A percentile compares a stretch with the other conserved stretches of the same genome.
phyloP scores from a whole-genome alignment of 2,113 vertebrate genomes.

The Tragelaphus imberbis region DNA sequence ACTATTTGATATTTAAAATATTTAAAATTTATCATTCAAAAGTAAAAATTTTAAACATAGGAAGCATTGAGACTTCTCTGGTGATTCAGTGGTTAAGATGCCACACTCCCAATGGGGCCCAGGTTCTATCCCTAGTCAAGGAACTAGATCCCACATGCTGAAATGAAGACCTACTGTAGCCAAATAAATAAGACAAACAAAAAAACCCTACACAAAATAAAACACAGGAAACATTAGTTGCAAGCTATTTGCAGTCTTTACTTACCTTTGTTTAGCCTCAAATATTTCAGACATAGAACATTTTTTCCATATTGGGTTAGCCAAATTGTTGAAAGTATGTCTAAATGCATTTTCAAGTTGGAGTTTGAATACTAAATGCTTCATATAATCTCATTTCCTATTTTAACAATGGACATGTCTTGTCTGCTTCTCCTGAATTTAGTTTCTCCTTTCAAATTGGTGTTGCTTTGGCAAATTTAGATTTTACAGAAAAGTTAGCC shows the following conservation, averaged over 20 bases:
- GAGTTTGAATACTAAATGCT: neutral
- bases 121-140: neutral
- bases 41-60: neutral
- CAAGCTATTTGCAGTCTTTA: neutral
- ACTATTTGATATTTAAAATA: neutral
- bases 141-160: neutral
- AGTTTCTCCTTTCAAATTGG: neutral
- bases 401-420: neutral
- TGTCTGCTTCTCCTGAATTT: neutral
- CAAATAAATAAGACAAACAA: neutral
- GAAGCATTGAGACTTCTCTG: neutral
- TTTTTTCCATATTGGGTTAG: neutral
- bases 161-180: neutral
- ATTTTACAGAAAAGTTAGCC: neutral
- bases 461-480: neutral
- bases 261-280: neutral
- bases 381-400: neutral
- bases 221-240: neutral
- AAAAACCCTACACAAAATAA: neutral
- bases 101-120: neutral
- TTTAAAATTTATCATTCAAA: neutral
- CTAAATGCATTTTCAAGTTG: neutral
- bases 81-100: neutral
- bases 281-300: neutral
- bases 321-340: neutral